Percentiles rank a stretch among this genome's conserved stretches.
Evolutionary conservation across 2,113 vertebrate genomes (phyloP).

Genomic region (Paramisgurnus dabryanus): DNA sequence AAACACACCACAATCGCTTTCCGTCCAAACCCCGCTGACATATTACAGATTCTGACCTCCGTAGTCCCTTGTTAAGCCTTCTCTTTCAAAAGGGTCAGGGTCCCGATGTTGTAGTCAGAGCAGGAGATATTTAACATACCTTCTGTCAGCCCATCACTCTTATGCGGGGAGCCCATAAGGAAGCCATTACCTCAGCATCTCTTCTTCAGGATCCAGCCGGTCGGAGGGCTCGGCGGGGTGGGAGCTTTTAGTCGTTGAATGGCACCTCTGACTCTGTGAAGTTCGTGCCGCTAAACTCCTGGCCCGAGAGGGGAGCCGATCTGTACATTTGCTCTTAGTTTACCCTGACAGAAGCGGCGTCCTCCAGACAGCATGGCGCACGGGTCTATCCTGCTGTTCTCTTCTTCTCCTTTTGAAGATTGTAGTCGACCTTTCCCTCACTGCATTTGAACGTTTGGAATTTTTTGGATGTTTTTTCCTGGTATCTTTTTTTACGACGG

Average conservation of each 20-base stretch:
- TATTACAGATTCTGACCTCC: constrained; percentile 74
- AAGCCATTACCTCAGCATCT: constrained; percentile 81
- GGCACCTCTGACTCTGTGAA: constrained; percentile 68
- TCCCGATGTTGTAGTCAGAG: constrained; percentile 75
- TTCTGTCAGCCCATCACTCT: constrained; percentile 79
- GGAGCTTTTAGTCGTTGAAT: constrained; percentile 67
- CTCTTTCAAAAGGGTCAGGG: constrained; percentile 72
- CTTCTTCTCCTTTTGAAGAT: constrained; percentile 65
- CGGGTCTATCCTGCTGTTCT: constrained; percentile 62
- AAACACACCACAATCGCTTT: constrained; percentile 41
- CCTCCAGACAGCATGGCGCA: constrained; percentile 57
- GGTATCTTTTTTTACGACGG: constrained; percentile 45
- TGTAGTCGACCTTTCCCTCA: constrained; percentile 47
- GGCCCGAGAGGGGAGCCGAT: constrained; percentile 62
- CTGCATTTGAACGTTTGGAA: constrained; percentile 22
- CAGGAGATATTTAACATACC: constrained; percentile 86
- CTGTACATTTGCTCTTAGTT: constrained; percentile 68
- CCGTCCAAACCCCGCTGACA: constrained; percentile 63
- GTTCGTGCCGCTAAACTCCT: constrained; percentile 71
- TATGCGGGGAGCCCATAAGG: constrained; percentile 76
- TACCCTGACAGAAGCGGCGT: constrained; percentile 69
- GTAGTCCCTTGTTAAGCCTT: constrained; percentile 73
- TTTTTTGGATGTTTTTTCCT: constrained; percentile 35
- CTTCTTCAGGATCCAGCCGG: constrained; percentile 65
- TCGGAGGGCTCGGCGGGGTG: constrained; percentile 60